Conservation (phyloP, 2,888 invertebrate species). For the Vannuccia rotundouncinata region DNA sequence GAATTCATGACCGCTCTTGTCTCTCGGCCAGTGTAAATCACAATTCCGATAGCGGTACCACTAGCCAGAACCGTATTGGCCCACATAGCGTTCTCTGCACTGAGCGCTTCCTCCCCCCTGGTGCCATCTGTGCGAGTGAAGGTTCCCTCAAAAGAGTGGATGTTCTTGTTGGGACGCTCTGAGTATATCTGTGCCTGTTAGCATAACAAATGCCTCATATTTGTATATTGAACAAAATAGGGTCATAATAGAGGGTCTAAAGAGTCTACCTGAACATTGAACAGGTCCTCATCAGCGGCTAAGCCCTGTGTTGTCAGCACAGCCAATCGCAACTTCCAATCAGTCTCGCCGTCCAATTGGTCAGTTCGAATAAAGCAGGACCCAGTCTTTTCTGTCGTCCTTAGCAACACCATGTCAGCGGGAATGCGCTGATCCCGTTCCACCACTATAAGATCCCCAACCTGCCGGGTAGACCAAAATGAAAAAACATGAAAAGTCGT, state of each 20-base stretch:
- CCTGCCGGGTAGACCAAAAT: too few relatives aligned
- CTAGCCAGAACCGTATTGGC: slow-evolving; percentile 97
- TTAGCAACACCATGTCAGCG: slow-evolving; percentile 84
- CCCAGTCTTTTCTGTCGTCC: slow-evolving; percentile 85
- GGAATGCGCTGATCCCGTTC: slow-evolving; percentile 84
- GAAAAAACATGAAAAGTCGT: too few relatives aligned
- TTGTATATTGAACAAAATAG: slow-evolving; percentile 93
- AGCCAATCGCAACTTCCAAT: slow-evolving; percentile 79
- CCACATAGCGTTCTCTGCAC: slow-evolving; percentile 94
- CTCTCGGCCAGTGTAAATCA: slow-evolving; percentile 89
- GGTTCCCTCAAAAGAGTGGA: slow-evolving; percentile 71
- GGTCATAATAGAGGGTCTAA: too few relatives aligned
- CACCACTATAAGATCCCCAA: slow-evolving; percentile 37
- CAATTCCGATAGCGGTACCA: slow-evolving; percentile 84
- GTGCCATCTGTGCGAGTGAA: slow-evolving; percentile 45
- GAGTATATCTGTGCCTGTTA: slow-evolving; percentile 75
- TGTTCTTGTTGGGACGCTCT: slow-evolving; percentile 94
- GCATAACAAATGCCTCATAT: slow-evolving; percentile 62
- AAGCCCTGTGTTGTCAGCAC: slow-evolving; percentile 84
- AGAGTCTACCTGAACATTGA: slow-evolving; percentile 33
- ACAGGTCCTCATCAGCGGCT: slow-evolving; percentile 33
- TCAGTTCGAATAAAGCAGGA: slow-evolving; percentile 95
- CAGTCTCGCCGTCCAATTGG: slow-evolving; percentile 91
- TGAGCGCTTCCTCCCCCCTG: slow-evolving; percentile 67
- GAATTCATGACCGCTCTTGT: slow-evolving; percentile 92